Conservation (phyloP, 2,888 invertebrate genomes). For the Bedellia somnulentella region DNA sequence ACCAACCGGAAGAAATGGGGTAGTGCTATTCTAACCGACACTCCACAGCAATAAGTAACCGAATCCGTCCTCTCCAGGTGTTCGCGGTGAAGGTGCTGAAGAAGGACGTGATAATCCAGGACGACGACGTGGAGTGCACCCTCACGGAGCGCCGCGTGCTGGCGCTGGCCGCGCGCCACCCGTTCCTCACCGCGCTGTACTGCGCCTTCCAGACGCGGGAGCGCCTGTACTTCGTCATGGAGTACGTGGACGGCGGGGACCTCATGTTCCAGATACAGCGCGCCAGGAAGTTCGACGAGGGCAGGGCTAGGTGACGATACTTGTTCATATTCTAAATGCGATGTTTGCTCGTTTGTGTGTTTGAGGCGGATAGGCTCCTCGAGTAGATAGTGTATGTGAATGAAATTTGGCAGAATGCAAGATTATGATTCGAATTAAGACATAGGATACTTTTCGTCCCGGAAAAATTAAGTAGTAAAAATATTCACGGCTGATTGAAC, state of each 20-base stretch:
- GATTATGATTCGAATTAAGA: too few species aligned
- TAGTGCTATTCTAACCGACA: too few species aligned
- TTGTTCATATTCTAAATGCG: conserved; percentile 91
- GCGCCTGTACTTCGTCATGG: conserved; percentile 98
- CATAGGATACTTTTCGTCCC: too few species aligned
- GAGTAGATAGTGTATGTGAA: too few species aligned
- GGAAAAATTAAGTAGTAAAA: too few species aligned
- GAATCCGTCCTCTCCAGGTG: conserved; percentile 48
- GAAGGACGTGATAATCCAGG: conserved; percentile 97
- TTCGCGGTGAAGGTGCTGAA: conserved; percentile 89
- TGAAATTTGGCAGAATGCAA: too few species aligned
- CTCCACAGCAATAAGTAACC: too few species aligned
- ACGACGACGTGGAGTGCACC: conserved; percentile 99
- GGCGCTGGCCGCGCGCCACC: conserved; percentile 95
- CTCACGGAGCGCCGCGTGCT: conserved; percentile 98
- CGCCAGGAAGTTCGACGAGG: conserved; percentile 96
- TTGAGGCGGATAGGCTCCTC: too few species aligned
- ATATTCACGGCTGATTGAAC: too few species aligned
- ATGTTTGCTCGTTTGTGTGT: conserved; percentile 74
- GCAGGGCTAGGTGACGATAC: conserved; percentile 82
- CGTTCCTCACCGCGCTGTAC: conserved; percentile 95
- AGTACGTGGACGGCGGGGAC: conserved; percentile 97
- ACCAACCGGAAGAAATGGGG: too few species aligned
- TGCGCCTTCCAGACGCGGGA: conserved; percentile 97
- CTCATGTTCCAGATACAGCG: conserved; percentile 99